Conservation (phyloP, 2,113 vertebrate genomes). For the Salvelinus sp. region DNA sequence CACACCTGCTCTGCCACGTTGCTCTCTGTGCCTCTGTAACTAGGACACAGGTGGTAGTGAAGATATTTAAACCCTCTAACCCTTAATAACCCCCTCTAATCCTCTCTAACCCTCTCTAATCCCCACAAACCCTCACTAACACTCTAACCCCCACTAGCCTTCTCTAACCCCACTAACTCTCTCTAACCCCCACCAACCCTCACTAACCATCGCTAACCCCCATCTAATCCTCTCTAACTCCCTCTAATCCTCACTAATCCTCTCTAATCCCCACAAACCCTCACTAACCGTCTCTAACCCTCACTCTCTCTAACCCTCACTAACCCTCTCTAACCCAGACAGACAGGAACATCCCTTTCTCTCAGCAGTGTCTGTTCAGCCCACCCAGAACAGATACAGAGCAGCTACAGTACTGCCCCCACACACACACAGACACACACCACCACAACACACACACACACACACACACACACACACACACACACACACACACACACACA, state of each 20-base stretch:
- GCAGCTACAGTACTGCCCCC: too few species aligned
- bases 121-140: not conserved
- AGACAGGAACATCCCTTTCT: slow-evolving; percentile 12
- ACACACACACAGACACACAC: too few species aligned
- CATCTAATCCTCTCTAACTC: not conserved
- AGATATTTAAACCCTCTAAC: slow-evolving; percentile 10
- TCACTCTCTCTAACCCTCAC: too few species aligned
- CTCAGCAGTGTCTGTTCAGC: not conserved
- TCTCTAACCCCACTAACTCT: not conserved
- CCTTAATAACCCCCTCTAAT: not conserved
- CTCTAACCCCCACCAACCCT: not conserved
- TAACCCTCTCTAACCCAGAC: not conserved
- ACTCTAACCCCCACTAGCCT: not conserved
- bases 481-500: not conserved
- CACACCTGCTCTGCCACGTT: not conserved
- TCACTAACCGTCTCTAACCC: not conserved
- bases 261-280: not conserved
- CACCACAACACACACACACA: not conserved
- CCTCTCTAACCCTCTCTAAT: too few species aligned
- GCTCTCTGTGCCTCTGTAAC: slow-evolving; percentile 4
- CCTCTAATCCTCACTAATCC: not conserved
- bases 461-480: not conserved
- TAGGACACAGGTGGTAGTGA: slow-evolving; percentile 27
- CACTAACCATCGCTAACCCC: not conserved
- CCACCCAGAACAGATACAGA: too few species aligned